Conservation (phyloP, 2,797 vertebrate genomes). For the Typhlichthys eigenmanni region DNA sequence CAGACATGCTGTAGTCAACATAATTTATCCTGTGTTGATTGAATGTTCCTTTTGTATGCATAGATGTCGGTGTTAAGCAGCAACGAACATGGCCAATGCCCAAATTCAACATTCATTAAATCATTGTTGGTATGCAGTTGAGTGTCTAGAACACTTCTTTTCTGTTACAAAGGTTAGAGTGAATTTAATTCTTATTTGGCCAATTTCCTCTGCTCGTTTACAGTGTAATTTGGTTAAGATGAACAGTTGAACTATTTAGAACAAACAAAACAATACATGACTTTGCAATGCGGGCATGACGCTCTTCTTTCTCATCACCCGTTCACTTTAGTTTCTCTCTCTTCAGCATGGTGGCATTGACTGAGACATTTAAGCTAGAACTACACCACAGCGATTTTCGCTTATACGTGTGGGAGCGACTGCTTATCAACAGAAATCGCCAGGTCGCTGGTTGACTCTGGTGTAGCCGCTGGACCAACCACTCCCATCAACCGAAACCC, state of each 20-base stretch:
- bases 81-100: not conserved
- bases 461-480: no score
- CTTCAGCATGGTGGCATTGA: constrained; percentile 23
- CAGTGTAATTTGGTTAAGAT: constrained; percentile 26
- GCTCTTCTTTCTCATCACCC: no score
- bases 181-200: constrained; percentile 17
- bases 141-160: constrained; percentile 17
- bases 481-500: no score
- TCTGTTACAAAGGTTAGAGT: constrained; percentile 30
- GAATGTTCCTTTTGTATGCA: no score
- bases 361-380: not conserved
- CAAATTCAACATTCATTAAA: constrained; percentile 29
- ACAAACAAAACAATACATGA: constrained; percentile 22
- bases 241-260: constrained; percentile 49
- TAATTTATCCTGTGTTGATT: no score
- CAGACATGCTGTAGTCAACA: not conserved
- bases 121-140: constrained; percentile 34
- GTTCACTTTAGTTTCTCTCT: constrained; percentile 23
- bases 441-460: no score
- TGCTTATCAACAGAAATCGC: no score
- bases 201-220: constrained; percentile 19
- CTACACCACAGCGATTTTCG: no score
- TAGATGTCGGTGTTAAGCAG: not conserved
- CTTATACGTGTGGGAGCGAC: no score
- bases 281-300: not conserved